phyloP scores from a whole-genome alignment of 2,888 invertebrate species.

The Operophtera brumata region DNA sequence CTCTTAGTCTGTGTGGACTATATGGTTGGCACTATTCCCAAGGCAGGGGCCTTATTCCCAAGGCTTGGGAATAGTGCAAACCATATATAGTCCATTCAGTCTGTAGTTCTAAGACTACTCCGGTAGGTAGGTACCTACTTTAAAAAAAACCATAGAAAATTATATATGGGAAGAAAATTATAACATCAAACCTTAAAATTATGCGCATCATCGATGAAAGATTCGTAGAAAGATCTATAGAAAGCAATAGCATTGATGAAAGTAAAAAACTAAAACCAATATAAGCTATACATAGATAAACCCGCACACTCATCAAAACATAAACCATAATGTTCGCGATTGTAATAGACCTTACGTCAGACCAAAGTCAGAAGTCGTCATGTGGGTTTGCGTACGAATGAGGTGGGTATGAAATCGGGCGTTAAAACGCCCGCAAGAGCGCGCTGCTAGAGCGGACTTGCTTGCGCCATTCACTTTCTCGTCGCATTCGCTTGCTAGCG shows the following conservation, averaged over 20 bases:
- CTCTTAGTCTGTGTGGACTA: too few species aligned
- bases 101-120: too few species aligned
- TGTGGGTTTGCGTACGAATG: constrained; percentile 60
- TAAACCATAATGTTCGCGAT: neutral
- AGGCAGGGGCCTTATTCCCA: too few species aligned
- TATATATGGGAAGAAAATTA: too few species aligned
- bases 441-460: constrained; percentile 43
- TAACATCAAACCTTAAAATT: too few species aligned
- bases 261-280: neutral
- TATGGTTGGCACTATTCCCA: too few species aligned
- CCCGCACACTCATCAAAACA: neutral
- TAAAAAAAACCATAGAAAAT: too few species aligned
- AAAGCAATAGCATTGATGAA: neutral
- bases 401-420: constrained; percentile 60
- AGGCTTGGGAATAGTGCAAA: too few species aligned
- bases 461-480: constrained; percentile 78
- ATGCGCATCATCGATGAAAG: too few species aligned
- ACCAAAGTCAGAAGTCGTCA: constrained; percentile 38
- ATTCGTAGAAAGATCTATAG: too few species aligned
- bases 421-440: constrained; percentile 61
- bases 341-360: constrained; percentile 43
- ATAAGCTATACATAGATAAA: neutral
- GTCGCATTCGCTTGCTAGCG: constrained; percentile 47
- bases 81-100: too few species aligned
- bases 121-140: too few species aligned